These are phyloP conservation scores for Crioceris asparagi DNA, from an alignment of 2,888 invertebrate species.

Conservation along the genomic window DNA sequence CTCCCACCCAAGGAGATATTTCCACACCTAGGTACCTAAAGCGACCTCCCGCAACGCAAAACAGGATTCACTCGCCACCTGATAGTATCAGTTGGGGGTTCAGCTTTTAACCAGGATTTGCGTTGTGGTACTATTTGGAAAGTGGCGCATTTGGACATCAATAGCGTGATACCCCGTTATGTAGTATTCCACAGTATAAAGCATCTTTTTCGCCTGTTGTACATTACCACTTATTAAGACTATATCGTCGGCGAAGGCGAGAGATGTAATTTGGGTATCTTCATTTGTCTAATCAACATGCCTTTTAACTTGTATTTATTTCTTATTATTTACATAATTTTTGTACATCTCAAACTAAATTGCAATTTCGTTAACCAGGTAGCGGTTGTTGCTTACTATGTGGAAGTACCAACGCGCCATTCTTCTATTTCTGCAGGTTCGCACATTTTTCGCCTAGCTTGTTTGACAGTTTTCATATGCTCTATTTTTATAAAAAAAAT, in stretches of 20 bases:
- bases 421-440: slow-evolving; percentile 35
- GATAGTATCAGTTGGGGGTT: slow-evolving; percentile 20
- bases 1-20: slow-evolving; percentile 25
- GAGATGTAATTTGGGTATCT: slow-evolving; percentile 18
- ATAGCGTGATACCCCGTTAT: slow-evolving; percentile 17
- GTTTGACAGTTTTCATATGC: too few species aligned
- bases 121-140: slow-evolving; percentile 19
- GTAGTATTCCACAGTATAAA: slow-evolving; percentile 19
- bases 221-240: slow-evolving; percentile 24
- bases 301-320: too few species aligned
- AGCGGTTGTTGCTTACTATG: slow-evolving; percentile 32
- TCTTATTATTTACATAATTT: too few species aligned
- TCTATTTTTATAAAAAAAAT: too few species aligned
- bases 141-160: slow-evolving; percentile 12
- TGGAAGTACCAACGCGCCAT: slow-evolving; percentile 31
- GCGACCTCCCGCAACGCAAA: neutral
- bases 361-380: slow-evolving; percentile 23
- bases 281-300: slow-evolving; percentile 13
- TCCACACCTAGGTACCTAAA: slow-evolving; percentile 26
- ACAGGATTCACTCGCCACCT: slow-evolving; percentile 19
- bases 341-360: slow-evolving; percentile 18
- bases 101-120: slow-evolving; percentile 25
- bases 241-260: slow-evolving; percentile 35
- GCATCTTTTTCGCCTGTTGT: slow-evolving; percentile 25
- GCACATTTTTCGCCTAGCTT: too few species aligned